phyloP scores from a whole-genome alignment of 2,888 invertebrate genomes.

The Aleiodes leptofemur region DNA sequence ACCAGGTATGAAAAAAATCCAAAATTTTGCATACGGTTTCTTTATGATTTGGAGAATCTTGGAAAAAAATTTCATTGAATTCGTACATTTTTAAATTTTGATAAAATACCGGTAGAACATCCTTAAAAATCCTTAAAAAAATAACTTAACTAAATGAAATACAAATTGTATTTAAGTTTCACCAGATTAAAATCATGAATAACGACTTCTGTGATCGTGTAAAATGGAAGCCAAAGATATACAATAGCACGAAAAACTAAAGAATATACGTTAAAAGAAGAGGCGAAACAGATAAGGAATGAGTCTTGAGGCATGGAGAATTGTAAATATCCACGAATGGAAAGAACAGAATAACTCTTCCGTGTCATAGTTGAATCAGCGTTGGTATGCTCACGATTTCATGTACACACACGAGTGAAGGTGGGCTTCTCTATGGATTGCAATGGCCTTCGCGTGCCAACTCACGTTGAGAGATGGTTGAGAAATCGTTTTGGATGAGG shows the following conservation, averaged over 20 bases:
- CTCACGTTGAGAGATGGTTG: constrained; percentile 30
- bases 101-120: too few species aligned
- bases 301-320: constrained; percentile 18
- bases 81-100: too few species aligned
- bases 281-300: constrained; percentile 1
- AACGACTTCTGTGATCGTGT: background rate
- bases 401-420: constrained; percentile 31
- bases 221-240: constrained; percentile 2
- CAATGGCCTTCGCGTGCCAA: constrained; percentile 42
- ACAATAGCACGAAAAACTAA: background rate
- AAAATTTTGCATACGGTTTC: too few species aligned
- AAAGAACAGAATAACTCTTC: constrained; percentile 38
- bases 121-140: too few species aligned
- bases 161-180: background rate
- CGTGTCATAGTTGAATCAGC: constrained; percentile 31
- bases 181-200: background rate
- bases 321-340: constrained; percentile 20
- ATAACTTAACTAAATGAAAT: too few species aligned
- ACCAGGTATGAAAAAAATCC: too few species aligned
- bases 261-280: constrained; percentile 2
- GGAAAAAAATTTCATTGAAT: too few species aligned
- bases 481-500: constrained; percentile 25
- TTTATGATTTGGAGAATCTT: too few species aligned
- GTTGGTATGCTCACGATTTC: constrained; percentile 39
- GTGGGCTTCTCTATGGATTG: background rate